phyloP scores from a whole-genome alignment of 2,113 vertebrate species.

The Pedetes capensis region DNA sequence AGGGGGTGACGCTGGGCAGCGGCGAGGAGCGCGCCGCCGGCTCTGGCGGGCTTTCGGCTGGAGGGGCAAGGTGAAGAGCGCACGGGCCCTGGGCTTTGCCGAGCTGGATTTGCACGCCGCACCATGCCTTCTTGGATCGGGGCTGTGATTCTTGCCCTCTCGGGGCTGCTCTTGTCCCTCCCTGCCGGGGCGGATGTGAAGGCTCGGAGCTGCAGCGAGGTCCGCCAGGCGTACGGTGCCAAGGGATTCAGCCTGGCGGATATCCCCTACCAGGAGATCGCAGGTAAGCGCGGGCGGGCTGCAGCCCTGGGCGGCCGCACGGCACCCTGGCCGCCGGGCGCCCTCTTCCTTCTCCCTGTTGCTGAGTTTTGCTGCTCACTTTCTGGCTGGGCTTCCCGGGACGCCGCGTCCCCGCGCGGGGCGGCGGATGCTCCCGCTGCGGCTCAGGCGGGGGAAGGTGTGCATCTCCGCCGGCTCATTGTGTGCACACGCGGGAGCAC shows the following conservation, averaged over 20 bases:
- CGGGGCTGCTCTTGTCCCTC: slow-evolving; percentile 80
- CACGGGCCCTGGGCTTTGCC: slow-evolving; percentile 40
- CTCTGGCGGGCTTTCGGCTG: slow-evolving; percentile 71
- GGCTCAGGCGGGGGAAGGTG: slow-evolving; percentile 36
- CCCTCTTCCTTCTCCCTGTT: neutral
- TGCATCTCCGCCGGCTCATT: slow-evolving; percentile 25
- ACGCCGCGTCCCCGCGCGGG: neutral
- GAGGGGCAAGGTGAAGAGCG: slow-evolving; percentile 62
- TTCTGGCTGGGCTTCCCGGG: neutral
- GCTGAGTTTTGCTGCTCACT: slow-evolving; percentile 65
- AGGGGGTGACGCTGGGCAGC: slow-evolving; percentile 75
- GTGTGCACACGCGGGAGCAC: slow-evolving; percentile 71
- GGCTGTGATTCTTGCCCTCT: slow-evolving; percentile 75
- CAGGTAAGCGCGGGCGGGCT: slow-evolving; percentile 87
- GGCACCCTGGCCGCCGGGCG: neutral
- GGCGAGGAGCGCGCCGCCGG: slow-evolving; percentile 61
- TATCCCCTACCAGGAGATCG: slow-evolving; percentile 92
- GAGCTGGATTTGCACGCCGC: slow-evolving; percentile 75
- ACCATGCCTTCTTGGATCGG: slow-evolving; percentile 78
- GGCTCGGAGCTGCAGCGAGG: slow-evolving; percentile 91
- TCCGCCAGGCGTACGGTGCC: slow-evolving; percentile 88
- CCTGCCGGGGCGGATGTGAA: slow-evolving; percentile 86
- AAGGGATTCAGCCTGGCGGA: slow-evolving; percentile 92
- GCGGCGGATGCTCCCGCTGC: neutral
- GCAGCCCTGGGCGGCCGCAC: neutral